Base-by-base conservation (phyloP, 1,140 invertebrate species). In the Sminthurides bifidus region DNA sequence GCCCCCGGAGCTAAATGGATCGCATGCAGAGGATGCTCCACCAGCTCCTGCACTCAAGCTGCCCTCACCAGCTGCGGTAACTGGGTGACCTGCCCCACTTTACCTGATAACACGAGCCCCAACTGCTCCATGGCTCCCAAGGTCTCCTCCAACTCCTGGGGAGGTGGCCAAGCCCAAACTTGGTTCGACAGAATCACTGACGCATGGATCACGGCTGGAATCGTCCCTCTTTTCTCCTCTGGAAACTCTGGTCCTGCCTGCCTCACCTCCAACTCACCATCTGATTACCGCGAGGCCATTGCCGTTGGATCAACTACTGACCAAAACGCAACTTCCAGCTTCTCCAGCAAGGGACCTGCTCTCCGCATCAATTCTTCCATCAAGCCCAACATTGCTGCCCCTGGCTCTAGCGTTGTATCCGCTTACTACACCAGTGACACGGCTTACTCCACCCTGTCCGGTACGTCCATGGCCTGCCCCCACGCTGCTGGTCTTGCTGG, bases 401-500 rank as follows among this genome's bases (percentile, higher is more conserved):
- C 56, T 19, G 56, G 56, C 33, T 6, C 3, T 0, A 19, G 26
- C 21, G 23, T 58, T 23, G 2, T 29, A 1, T 58, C 56, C 10
- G 50, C 56, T 17, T 33, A 14, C 14, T 1, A 29, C 17, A 37
- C 14, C 12, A 10, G 30, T 1, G 41, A 52, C 21, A 5, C 14
- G 1, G n/a, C 17, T 14, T 51, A 52, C 23, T 27, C 15, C 12
- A 27, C 19, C 21, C n/a, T 43, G 14, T 33, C n/a, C 21, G 50
- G 56, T 14, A 58, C 56, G 4, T 54, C 51, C 31, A 49, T 54
- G 44, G 29, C 51, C n/a, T 14, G 14, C 5, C 57, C 57, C 15
- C 51, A 54, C 27, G 43, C 48, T 2, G 41, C 43, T 12, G 49
- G 49, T 17, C 17, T 43, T 14, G 29, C 27, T 17, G 57, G 45